These are phyloP conservation scores for Calliphora vicina DNA, from an alignment of 1,140 invertebrate species.

Conservation along the genomic window DNA sequence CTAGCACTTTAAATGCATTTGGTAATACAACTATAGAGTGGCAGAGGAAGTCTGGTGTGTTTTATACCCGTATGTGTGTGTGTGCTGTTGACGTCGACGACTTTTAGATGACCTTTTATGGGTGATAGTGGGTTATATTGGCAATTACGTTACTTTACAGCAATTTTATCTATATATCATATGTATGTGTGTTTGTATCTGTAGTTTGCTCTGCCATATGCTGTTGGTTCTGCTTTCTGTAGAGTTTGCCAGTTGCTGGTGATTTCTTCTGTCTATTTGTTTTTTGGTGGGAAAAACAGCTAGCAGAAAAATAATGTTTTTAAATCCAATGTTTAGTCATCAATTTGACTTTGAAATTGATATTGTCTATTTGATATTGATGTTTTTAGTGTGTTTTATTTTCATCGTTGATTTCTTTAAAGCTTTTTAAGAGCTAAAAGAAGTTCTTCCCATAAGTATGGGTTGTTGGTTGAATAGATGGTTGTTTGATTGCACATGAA, in stretches of 20 bases:
- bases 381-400: not conserved
- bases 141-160: constrained; percentile 8
- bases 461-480: not conserved
- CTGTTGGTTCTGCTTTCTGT: not conserved
- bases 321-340: constrained; percentile 25
- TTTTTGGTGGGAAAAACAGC: not conserved
- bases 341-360: constrained; percentile 29
- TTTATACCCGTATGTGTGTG: not conserved
- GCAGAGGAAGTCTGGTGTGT: not conserved
- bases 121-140: constrained; percentile 20
- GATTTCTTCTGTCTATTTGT: not conserved
- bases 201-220: not conserved
- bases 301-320: not conserved
- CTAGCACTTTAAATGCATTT: constrained; percentile 8
- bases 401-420: not conserved
- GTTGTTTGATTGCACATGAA: constrained; percentile 9
- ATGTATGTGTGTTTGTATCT: no score
- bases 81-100: constrained; percentile 23
- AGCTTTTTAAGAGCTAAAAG: not conserved
- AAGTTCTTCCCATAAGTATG: not conserved
- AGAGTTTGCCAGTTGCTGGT: not conserved
- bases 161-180: not conserved
- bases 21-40: not conserved
- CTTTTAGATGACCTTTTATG: constrained; percentile 29
- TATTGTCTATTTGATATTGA: constrained; percentile 27